Evolutionary conservation across 2,797 vertebrate species (phyloP), one percentile per base, ranked within the genome.

Genomic region (Pangasius sanitwongsei): DNA sequence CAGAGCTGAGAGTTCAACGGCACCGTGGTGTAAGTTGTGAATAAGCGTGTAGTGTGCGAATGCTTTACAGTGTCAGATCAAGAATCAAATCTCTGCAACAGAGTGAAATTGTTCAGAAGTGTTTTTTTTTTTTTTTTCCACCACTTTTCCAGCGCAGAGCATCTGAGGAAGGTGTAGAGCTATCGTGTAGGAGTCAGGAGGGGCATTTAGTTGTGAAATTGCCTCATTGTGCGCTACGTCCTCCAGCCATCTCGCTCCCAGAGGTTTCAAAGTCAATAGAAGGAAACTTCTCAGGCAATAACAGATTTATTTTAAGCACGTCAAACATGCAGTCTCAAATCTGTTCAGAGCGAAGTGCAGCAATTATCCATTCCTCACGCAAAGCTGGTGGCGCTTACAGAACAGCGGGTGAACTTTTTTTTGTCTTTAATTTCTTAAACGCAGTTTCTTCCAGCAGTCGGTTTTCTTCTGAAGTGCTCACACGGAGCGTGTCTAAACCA

Each of bases 141-240:
- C 18, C n/a, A 57, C 53, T 83, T 85, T 67, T 83, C 59, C 34
- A 25, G 77, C 37, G n/a, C 37, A 77, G 78, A 89, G 50, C 61
- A 72, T 86, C 61, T 59, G 86, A 70, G 16, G 70, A 67, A 48
- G 50, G 67, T 53, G 70, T 28, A 63, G 50, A 50, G n/a, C 84
- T 69, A 48, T 53, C 50, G 86, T 74, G 53, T n/a, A 37, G 53
- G 77, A 83, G 82, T 86, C 67, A 44, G 67, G 72, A 86, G 81
- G 80, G 82, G 55, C 82, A 74, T 86, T 87, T 87, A 86, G 69
- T 77, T 41, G 87, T 16, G 65, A 57, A 90, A 61, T 90, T 86
- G 48, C 86, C 87, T 85, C 59, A 70, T 84, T 80, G 85, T 87
- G 77, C 53, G 12, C 25, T 65, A 59, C 61, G 77, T 57, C 87